A percentile compares a stretch with the other conserved stretches of the same genome.
These are phyloP conservation scores for Andricus grossulariae DNA, from an alignment of 1,140 invertebrate species.

Conservation along the genomic window DNA sequence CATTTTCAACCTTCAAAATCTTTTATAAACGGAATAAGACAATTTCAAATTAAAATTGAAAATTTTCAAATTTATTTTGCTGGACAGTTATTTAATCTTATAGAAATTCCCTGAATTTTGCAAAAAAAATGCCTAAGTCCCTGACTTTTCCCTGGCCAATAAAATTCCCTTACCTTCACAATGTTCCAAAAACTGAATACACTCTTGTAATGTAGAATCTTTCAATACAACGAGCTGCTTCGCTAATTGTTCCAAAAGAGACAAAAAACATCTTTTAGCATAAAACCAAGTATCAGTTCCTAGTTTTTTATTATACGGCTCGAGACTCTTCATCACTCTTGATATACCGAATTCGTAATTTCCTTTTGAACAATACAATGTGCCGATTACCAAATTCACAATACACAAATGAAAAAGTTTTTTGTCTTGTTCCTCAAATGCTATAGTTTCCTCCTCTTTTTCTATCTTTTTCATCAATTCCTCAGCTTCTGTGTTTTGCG, in stretches of 20 bases:
- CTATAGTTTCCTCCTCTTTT: slow-evolving; percentile 95
- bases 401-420: slow-evolving; percentile 98
- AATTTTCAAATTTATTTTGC: no score
- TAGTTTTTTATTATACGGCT: slow-evolving; percentile 96
- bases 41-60: no score
- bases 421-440: slow-evolving; percentile 95
- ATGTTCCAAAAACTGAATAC: slow-evolving; percentile 93
- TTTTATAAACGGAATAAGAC: no score
- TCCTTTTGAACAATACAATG: slow-evolving; percentile 92
- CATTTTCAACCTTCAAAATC: no score
- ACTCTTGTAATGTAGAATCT: slow-evolving; percentile 93
- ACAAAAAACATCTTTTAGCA: slow-evolving; percentile 95
- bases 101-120: no score
- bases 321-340: slow-evolving; percentile 96
- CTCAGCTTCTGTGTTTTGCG: slow-evolving; percentile 99
- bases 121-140: no score
- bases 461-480: slow-evolving; percentile 99
- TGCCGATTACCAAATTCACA: slow-evolving; percentile 98
- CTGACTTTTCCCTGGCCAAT: no score
- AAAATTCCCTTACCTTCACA: slow-evolving; percentile 81
- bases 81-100: no score
- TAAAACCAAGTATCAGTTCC: slow-evolving; percentile 99
- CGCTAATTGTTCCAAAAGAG: slow-evolving; percentile 92
- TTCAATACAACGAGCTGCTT: slow-evolving; percentile 94
- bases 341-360: slow-evolving; percentile 99